phyloP scores from a whole-genome alignment of 2,113 vertebrate genomes.

The Nothocercus julius region DNA sequence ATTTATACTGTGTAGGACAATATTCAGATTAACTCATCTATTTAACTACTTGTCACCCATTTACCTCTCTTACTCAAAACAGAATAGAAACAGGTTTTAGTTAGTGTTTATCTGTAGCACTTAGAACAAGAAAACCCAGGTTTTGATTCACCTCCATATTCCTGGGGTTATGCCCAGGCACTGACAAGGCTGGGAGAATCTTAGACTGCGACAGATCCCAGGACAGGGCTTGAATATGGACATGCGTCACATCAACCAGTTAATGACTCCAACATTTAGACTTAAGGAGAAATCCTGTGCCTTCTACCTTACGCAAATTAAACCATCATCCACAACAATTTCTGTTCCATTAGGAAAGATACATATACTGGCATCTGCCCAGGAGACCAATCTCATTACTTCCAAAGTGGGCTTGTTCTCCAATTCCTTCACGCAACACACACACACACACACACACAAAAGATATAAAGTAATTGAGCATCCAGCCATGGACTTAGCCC shows the following conservation, averaged over 20 bases:
- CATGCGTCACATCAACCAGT: not conserved
- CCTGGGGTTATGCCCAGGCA: not conserved
- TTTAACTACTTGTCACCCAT: not conserved
- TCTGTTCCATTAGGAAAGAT: not conserved
- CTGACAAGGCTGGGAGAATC: not conserved
- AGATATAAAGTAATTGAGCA: not conserved
- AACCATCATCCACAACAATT: not conserved
- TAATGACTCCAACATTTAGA: not conserved
- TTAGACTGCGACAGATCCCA: not conserved
- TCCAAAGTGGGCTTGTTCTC: not conserved
- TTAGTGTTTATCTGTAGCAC: not conserved
- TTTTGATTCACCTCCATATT: not conserved
- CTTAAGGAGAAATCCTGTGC: not conserved
- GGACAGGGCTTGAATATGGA: not conserved
- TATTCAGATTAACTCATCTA: not conserved
- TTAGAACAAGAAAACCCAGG: not conserved
- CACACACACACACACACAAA: too few species aligned
- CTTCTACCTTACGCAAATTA: not conserved
- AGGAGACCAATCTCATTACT: not conserved
- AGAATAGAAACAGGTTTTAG: not conserved
- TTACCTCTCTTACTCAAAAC: not conserved
- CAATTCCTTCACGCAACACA: not conserved
- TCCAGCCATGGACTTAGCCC: not conserved
- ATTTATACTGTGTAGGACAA: not conserved
- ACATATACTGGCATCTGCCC: not conserved